phyloP scores from a whole-genome alignment of 2,113 vertebrate genomes.

The Toxotes chatareus region DNA sequence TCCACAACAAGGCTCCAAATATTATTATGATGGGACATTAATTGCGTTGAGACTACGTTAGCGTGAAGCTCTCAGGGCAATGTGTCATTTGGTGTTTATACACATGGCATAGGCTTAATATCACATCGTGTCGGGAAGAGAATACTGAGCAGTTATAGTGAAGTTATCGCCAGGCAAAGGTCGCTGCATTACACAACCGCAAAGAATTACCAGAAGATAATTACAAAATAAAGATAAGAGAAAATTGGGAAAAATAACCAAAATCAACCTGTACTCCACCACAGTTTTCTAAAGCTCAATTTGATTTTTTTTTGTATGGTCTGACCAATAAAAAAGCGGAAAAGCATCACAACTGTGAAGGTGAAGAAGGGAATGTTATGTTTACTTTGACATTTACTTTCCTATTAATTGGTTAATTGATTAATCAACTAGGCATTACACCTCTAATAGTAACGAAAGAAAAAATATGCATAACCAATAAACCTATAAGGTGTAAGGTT shows the following conservation, averaged over 20 bases:
- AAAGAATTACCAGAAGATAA: background rate
- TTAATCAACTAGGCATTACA: background rate
- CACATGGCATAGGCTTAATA: conserved; percentile 15
- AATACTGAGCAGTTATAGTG: background rate
- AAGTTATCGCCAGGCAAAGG: conserved; percentile 13
- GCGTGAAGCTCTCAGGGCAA: conserved; percentile 24
- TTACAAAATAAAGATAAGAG: background rate
- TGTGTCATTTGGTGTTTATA: conserved; percentile 52
- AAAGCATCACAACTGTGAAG: background rate
- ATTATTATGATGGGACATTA: conserved; percentile 45
- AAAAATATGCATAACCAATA: background rate
- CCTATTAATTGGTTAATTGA: background rate
- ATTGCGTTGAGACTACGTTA: conserved; percentile 25
- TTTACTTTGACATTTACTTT: too few relatives aligned
- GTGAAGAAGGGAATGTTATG: background rate
- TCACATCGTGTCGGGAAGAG: background rate
- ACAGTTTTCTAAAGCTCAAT: background rate
- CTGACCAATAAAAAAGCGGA: background rate
- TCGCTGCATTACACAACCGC: background rate
- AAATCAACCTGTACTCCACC: background rate
- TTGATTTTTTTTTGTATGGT: background rate
- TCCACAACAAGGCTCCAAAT: conserved; percentile 43
- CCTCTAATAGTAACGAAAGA: background rate
- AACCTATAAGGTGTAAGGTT: background rate
- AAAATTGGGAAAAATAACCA: background rate